A percentile compares a stretch with the other conserved stretches of the same genome.
Evolutionary conservation across 2,113 vertebrate genomes (phyloP).

Genomic region (Cyprinodon tularosa): DNA sequence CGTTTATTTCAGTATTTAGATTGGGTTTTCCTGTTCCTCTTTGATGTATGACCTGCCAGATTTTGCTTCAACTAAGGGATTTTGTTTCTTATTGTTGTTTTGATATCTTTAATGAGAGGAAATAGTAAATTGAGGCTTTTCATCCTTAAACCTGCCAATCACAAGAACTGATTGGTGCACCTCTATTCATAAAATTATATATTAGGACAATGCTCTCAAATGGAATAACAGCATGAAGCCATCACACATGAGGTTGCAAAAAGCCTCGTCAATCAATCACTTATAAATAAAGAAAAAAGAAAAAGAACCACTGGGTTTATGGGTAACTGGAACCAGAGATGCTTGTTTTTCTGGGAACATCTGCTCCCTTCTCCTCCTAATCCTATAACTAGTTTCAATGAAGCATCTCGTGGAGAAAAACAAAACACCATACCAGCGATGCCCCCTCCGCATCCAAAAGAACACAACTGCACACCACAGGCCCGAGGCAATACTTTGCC

Average conservation of each 20-base stretch:
- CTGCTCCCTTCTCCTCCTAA: constrained; percentile 26
- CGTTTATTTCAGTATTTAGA: too few species aligned
- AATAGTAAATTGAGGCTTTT: neutral
- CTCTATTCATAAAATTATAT: neutral
- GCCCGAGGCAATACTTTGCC: constrained; percentile 57
- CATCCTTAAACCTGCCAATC: neutral
- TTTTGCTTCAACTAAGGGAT: neutral
- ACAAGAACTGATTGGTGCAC: neutral
- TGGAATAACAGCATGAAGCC: neutral
- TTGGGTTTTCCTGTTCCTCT: too few species aligned
- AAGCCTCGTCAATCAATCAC: neutral
- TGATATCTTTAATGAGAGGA: neutral
- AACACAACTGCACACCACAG: constrained; percentile 62
- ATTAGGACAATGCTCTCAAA: neutral
- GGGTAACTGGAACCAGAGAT: constrained; percentile 6
- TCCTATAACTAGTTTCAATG: constrained; percentile 43
- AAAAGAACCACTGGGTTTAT: neutral
- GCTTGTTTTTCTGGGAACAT: constrained; percentile 18
- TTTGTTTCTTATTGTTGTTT: neutral
- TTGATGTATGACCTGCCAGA: too few species aligned
- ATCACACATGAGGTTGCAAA: neutral
- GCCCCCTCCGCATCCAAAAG: constrained; percentile 64
- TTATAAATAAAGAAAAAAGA: neutral
- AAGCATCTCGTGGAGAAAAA: constrained; percentile 60
- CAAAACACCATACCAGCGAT: constrained; percentile 71